A percentile compares a stretch with the other conserved stretches of the same genome.
phyloP scores from a whole-genome alignment of 2,113 vertebrate genomes.

The Acrocephalus arundinaceus region DNA sequence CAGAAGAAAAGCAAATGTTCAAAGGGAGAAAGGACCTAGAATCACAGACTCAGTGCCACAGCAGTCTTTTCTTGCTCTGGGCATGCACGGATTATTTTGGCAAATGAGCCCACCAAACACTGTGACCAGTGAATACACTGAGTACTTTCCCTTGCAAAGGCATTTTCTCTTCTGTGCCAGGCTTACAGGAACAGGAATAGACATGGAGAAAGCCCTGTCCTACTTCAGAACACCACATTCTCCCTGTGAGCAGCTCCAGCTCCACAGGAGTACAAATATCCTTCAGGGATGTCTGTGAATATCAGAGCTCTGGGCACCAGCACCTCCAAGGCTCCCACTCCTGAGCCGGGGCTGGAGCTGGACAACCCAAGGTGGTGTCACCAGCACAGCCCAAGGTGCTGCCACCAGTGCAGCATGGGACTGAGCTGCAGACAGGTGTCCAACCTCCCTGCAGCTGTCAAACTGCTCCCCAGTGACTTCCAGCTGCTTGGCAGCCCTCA shows the following conservation, averaged over 20 bases:
- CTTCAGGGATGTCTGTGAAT: background rate
- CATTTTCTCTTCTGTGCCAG: background rate
- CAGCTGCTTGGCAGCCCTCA: background rate
- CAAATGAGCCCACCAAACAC: background rate
- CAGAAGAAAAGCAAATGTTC: conserved; percentile 17
- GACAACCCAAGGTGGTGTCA: background rate
- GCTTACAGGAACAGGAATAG: background rate
- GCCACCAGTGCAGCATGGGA: background rate
- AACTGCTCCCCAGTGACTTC: background rate
- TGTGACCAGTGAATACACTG: background rate
- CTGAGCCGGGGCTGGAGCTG: background rate
- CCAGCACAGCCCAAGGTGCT: background rate
- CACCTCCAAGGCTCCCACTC: background rate
- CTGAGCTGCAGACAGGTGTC: background rate
- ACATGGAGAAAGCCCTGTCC: background rate
- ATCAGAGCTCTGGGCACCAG: background rate
- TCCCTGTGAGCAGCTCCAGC: rapidly evolving
- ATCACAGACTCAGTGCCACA: background rate
- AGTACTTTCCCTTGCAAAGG: background rate
- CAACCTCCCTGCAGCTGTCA: background rate
- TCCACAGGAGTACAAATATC: background rate
- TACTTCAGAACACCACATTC: background rate
- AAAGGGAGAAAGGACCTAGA: background rate
- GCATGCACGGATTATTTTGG: background rate
- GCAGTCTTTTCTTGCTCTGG: background rate